Conservation (phyloP, 2,113 vertebrate species). For the Cepphus grylle region DNA sequence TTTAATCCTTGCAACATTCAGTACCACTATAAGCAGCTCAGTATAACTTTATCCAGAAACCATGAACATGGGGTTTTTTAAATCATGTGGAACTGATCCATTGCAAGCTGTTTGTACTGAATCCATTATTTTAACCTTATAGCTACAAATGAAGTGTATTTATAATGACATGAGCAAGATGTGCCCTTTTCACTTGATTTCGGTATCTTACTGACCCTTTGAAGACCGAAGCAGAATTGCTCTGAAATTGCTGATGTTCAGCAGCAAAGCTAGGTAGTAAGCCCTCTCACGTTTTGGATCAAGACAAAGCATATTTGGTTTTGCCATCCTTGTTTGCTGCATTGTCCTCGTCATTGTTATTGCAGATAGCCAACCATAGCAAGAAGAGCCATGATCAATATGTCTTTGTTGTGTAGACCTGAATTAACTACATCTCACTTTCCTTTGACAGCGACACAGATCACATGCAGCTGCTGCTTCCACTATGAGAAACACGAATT, state of each 20-base stretch:
- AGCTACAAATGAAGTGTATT: neutral
- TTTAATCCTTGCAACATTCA: neutral
- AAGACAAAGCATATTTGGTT: neutral
- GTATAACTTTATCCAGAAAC: neutral
- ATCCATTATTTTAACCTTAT: neutral
- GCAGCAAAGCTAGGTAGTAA: neutral
- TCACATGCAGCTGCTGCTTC: slow-evolving; percentile 52
- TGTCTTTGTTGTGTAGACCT: slow-evolving; percentile 7
- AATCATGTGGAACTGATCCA: neutral
- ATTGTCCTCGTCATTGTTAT: neutral
- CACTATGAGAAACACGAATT: slow-evolving; percentile 1
- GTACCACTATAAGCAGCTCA: neutral
- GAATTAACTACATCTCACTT: slow-evolving; percentile 58
- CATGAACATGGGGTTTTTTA: neutral
- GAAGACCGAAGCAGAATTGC: neutral
- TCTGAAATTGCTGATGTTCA: neutral
- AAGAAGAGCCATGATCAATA: neutral
- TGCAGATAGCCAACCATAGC: neutral
- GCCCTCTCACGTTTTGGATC: neutral
- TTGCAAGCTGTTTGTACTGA: neutral
- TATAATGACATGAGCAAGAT: neutral
- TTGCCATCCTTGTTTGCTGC: neutral
- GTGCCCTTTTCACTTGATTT: neutral
- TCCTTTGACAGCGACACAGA: slow-evolving; percentile 53
- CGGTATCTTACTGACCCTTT: neutral